phyloP scores from a whole-genome alignment of 2,888 invertebrate genomes.

The Unio delphinus region DNA sequence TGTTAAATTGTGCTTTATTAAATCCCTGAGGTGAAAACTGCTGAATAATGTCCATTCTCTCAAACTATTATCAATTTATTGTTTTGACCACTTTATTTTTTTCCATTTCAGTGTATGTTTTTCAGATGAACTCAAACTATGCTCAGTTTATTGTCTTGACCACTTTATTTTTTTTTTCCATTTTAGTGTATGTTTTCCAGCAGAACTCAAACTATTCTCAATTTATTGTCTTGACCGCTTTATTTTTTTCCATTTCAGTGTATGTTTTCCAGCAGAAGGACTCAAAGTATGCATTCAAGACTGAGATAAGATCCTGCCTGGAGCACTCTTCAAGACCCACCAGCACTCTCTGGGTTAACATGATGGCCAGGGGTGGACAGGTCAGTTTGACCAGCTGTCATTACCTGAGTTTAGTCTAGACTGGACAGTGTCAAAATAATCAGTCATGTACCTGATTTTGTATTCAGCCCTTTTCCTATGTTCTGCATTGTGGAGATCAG shows the following conservation, averaged over 20 bases:
- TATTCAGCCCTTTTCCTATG: neutral
- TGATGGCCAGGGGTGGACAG: constrained; percentile 98
- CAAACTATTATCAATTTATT: no score
- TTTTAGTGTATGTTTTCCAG: no score
- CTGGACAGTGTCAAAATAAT: neutral
- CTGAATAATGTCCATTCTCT: no score
- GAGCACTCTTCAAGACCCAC: constrained; percentile 94
- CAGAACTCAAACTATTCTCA: no score
- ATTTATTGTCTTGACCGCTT: no score
- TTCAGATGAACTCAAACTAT: constrained; percentile 99
- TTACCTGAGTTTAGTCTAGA: neutral
- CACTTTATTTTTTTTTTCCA: no score
- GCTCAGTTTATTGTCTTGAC: constrained; percentile 73
- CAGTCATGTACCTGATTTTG: neutral
- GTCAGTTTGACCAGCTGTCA: constrained; percentile 62
- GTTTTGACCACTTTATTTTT: neutral
- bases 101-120: constrained; percentile 87
- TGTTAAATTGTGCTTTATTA: no score
- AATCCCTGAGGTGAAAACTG: no score
- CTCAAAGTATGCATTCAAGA: constrained; percentile 98
- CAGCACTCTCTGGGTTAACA: constrained; percentile 98
- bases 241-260: constrained; percentile 74
- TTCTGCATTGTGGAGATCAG: neutral
- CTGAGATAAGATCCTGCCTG: constrained; percentile 95
- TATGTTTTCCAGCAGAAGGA: constrained; percentile 99